Evolutionary conservation across 2,113 vertebrate species (phyloP).

Genomic region (Lagopus leucura): DNA sequence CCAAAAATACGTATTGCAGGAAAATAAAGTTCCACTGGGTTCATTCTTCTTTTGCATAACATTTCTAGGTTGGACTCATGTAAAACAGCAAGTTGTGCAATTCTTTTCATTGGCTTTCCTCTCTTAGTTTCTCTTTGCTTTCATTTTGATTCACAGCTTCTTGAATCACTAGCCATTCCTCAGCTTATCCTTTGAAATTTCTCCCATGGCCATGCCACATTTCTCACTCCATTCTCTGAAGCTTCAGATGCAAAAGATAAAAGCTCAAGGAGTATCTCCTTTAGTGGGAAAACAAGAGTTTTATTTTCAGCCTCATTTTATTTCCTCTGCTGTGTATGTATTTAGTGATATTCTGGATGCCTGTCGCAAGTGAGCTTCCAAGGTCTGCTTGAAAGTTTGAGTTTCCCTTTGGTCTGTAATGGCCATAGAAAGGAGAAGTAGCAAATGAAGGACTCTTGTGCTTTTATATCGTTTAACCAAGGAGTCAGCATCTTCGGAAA

Average conservation of each 20-base stretch:
- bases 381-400: background rate
- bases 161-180: background rate
- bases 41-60: conserved; percentile 4
- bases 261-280: background rate
- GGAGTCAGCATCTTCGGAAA: background rate
- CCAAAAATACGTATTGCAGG: background rate
- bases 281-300: background rate
- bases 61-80: background rate
- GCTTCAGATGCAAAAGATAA: background rate
- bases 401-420: background rate
- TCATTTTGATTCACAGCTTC: conserved; percentile 21
- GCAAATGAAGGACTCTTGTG: background rate
- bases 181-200: background rate
- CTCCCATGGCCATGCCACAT: background rate
- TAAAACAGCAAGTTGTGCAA: background rate
- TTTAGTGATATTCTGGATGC: background rate
- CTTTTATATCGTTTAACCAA: background rate
- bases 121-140: conserved; percentile 30
- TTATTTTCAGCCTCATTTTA: background rate
- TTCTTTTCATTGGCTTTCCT: conserved; percentile 17
- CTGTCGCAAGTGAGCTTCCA: background rate
- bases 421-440: background rate
- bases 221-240: background rate
- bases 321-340: background rate
- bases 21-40: conserved; percentile 34